Evolutionary conservation across 2,888 invertebrate genomes (phyloP).

Genomic region (Parnassius glacialis): DNA sequence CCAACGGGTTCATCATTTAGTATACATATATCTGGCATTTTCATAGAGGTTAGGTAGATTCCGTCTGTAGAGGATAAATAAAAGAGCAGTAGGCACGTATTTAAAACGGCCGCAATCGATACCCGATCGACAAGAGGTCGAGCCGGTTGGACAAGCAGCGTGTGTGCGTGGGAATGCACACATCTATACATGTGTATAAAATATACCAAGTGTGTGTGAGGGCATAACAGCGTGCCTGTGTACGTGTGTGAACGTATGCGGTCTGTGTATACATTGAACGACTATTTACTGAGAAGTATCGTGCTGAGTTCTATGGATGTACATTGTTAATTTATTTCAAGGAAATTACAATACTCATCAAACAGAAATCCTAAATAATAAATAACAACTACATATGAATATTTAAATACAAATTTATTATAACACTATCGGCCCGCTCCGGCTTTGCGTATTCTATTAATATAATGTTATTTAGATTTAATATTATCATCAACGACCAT

Average conservation of each 20-base stretch:
- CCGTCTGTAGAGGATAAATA: not conserved
- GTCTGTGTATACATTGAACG: conserved; percentile 40
- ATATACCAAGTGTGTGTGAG: conserved; percentile 30
- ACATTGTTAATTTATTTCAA: not conserved
- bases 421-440: too few relatives aligned
- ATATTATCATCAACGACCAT: too few relatives aligned
- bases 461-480: too few relatives aligned
- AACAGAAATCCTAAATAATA: not conserved
- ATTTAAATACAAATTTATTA: too few relatives aligned
- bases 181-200: conserved; percentile 27
- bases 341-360: not conserved
- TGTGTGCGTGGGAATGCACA: conserved; percentile 34
- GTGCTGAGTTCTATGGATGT: conserved; percentile 29
- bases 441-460: too few relatives aligned
- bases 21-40: not conserved
- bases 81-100: conserved; percentile 38
- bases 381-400: too few relatives aligned
- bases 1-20: too few relatives aligned
- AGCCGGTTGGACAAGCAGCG: conserved; percentile 45
- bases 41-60: not conserved
- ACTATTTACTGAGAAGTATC: conserved; percentile 35
- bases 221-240: conserved; percentile 26
- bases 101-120: conserved; percentile 61
- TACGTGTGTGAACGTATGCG: conserved; percentile 56
- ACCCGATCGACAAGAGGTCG: conserved; percentile 52